Evolutionary conservation across 2,888 invertebrate genomes (phyloP).

Genomic region (Ariolimax columbianus): DNA sequence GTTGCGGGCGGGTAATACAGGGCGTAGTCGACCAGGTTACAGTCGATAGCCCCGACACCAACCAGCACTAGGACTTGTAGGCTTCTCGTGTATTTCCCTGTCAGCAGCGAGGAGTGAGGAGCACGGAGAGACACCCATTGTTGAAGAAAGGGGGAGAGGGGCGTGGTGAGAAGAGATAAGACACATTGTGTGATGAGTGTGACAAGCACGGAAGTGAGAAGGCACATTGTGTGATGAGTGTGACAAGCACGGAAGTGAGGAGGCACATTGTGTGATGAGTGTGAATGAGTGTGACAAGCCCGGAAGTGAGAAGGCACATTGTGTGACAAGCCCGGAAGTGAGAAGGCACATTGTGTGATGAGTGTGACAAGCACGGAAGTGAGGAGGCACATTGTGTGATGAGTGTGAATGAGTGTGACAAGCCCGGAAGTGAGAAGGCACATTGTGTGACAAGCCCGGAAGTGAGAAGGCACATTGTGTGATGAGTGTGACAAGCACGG

Average conservation of each 20-base stretch:
- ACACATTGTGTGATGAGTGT: background rate
- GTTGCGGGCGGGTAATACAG: conserved; percentile 52
- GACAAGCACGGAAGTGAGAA: background rate
- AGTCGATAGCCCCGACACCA: conserved; percentile 59
- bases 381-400: no score
- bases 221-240: background rate
- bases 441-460: no score
- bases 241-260: background rate
- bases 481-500: background rate
- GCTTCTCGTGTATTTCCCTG: conserved; percentile 41
- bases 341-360: background rate
- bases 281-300: background rate
- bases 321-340: background rate
- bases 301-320: background rate
- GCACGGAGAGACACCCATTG: background rate
- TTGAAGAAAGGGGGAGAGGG: background rate
- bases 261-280: background rate
- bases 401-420: no score
- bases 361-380: background rate
- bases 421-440: no score
- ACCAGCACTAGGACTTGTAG: conserved; percentile 58
- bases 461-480: background rate
- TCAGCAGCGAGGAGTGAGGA: background rate
- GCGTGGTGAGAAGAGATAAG: background rate
- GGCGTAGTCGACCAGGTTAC: conserved; percentile 51